These are phyloP conservation scores for Riparia riparia DNA, from an alignment of 2,113 vertebrate genomes.

Conservation along the genomic window DNA sequence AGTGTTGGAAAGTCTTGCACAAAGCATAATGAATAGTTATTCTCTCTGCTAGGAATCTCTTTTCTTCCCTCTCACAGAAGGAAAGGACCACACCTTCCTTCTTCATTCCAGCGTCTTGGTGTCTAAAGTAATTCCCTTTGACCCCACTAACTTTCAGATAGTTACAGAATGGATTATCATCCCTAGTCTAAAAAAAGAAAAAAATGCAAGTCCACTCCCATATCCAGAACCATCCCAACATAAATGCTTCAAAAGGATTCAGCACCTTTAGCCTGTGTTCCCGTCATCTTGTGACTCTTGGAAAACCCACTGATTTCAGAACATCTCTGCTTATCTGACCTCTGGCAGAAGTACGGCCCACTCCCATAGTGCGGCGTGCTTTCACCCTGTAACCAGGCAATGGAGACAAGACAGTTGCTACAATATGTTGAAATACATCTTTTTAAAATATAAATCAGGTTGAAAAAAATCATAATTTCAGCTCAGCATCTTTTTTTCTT, in stretches of 20 bases:
- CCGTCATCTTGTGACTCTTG: not conserved
- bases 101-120: not conserved
- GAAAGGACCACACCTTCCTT: not conserved
- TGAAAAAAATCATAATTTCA: not conserved
- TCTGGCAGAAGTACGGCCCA: not conserved
- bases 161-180: not conserved
- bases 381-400: not conserved
- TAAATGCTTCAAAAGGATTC: not conserved
- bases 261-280: not conserved
- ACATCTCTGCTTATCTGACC: not conserved
- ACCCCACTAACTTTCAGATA: not conserved
- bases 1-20: not conserved
- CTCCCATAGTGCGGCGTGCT: rapidly evolving
- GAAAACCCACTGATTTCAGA: not conserved
- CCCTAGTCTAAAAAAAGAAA: not conserved
- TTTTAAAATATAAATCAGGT: not conserved
- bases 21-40: not conserved
- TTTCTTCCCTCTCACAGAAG: not conserved
- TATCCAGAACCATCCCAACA: not conserved
- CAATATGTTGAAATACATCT: not conserved
- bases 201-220: not conserved
- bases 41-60: not conserved
- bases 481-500: not conserved
- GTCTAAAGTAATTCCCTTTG: not conserved
- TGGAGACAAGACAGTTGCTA: not conserved